Conservation (phyloP, 2,888 invertebrate genomes). For the Coenonympha arcania region DNA sequence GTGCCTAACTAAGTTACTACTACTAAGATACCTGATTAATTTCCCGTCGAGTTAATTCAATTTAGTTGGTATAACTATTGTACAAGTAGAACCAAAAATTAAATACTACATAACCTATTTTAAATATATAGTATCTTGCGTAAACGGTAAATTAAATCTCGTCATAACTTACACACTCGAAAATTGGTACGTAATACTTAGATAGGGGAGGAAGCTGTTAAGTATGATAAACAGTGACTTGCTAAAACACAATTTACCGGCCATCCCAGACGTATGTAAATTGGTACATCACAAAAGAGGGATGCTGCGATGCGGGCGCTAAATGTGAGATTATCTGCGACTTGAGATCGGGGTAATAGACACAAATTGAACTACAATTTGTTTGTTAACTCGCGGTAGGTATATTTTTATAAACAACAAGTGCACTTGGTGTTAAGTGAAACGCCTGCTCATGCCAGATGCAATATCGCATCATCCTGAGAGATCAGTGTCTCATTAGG, state of each 20-base stretch:
- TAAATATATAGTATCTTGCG: too few species aligned
- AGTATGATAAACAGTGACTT: conserved; percentile 18
- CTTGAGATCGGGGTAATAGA: conserved; percentile 51
- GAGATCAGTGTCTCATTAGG: too few species aligned
- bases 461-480: too few species aligned
- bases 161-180: background rate
- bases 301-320: conserved; percentile 63
- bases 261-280: conserved; percentile 47
- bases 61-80: too few species aligned
- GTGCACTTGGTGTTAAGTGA: background rate
- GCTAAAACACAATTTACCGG: conserved; percentile 23
- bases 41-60: too few species aligned
- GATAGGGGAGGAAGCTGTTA: background rate
- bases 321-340: conserved; percentile 44
- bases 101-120: too few species aligned
- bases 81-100: too few species aligned
- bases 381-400: conserved; percentile 41
- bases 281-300: conserved; percentile 57
- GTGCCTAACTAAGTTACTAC: too few species aligned
- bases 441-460: too few species aligned
- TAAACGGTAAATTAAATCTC: background rate
- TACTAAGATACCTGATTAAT: too few species aligned
- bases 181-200: too few species aligned
- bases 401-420: too few species aligned
- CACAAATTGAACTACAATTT: conserved; percentile 65